Base-by-base conservation (phyloP, 2,113 vertebrate species). In the Kryptolebias marmoratus region DNA sequence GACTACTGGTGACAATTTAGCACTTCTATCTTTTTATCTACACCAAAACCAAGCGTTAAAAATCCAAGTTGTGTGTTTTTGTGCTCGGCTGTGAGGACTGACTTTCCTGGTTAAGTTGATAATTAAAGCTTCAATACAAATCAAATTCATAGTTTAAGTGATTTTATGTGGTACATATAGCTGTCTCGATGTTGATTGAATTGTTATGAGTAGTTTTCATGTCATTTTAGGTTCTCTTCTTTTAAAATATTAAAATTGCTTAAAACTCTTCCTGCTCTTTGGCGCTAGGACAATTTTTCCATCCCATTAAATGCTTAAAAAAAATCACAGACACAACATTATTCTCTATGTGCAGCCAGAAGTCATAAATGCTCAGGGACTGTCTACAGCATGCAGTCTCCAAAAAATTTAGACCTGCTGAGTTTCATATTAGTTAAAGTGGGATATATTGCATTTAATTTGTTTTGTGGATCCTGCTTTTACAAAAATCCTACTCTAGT, bases 401-500 rank as follows among this genome's bases (percentile, higher is more conserved):
- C 39, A 5, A 13, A 57, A 14, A 56, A 56, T 15, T 12, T 30
- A 10, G 28, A 0, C 1, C n/a, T 42, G 27, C 60, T 62, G 42
- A 8, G 14, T 62, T 62, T 62, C 22, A 47, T 45, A 28, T 28
- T 14, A 27, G 42, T 8, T 47, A 30, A 47, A 61, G n/a, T 5
- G 27, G 39, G 12, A 28, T 45, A 28, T 47, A 47, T 62, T 14
- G 44, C n/a, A 47, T 12, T 49, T 16, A 12, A 32, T 64, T 49
- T 64, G 13, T 49, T 18, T 39, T 39, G 39, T 36, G 15, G 56
- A 58, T 58, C 48, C 48, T 63, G 28, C 45, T 62, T 44, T 62
- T 30, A 30, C 27, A 47, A 16, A 44, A 27, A 11, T 47, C 22
- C 2, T 12, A 48, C 13, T 62, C 22, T 44, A 16, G 44, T 62